Percentiles rank a stretch among this genome's conserved stretches.
These are phyloP conservation scores for Eristalis arbustorum DNA, from an alignment of 2,888 invertebrate genomes.

Conservation along the genomic window DNA sequence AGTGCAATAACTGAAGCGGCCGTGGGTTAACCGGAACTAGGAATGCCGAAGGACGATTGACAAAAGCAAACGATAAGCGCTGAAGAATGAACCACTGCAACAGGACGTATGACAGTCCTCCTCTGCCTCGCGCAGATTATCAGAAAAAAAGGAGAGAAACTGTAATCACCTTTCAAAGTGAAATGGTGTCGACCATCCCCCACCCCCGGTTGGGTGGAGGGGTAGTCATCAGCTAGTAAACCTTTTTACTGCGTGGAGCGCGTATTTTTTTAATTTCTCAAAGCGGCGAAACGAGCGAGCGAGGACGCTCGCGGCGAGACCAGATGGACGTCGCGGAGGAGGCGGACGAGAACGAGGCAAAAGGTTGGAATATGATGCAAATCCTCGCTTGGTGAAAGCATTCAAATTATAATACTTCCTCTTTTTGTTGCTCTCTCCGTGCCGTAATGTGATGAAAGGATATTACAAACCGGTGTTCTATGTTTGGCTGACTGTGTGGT, in stretches of 20 bases:
- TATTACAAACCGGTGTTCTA: slow-evolving; percentile 60
- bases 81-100: neutral
- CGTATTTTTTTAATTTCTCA: slow-evolving; percentile 33
- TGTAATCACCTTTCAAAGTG: slow-evolving; percentile 21
- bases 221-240: slow-evolving; percentile 9
- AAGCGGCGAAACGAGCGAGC: neutral
- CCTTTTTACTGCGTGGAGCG: slow-evolving; percentile 22
- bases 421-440: neutral
- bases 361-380: slow-evolving; percentile 37
- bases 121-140: neutral
- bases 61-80: neutral
- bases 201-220: neutral
- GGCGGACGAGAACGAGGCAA: neutral
- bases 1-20: too few species aligned
- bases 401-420: slow-evolving; percentile 63
- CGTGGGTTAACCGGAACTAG: neutral
- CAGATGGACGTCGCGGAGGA: too few species aligned
- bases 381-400: slow-evolving; percentile 55
- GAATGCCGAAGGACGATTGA: slow-evolving; percentile 4
- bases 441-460: slow-evolving; percentile 67
- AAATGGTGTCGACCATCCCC: too few species aligned
- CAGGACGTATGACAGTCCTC: neutral
- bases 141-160: neutral
- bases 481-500: slow-evolving; percentile 30
- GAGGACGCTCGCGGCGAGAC: neutral